Evolutionary conservation across 1,140 invertebrate genomes (phyloP).

Genomic region (Drosophila kikkawai): DNA sequence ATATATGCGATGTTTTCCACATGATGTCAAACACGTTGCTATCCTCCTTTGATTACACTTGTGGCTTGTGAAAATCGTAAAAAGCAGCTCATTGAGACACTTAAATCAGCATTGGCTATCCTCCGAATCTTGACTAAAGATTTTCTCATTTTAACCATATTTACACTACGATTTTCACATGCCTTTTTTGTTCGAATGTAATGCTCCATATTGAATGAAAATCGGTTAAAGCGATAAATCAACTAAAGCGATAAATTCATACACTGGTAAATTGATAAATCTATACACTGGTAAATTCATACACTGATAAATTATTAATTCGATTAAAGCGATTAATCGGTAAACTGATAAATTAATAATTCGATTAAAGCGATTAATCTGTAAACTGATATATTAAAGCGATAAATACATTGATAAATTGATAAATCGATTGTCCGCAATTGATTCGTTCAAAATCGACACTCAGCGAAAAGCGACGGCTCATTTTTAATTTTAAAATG

Average conservation of each 20-base stretch:
- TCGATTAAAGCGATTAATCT: not conserved
- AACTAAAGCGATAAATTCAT: not conserved
- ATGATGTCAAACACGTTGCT: constrained; percentile 17
- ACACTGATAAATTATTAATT: not conserved
- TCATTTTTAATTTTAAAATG: constrained; percentile 55
- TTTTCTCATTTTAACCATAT: not conserved
- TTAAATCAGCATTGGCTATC: constrained; percentile 4
- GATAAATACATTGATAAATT: not conserved
- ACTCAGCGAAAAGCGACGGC: constrained; percentile 25
- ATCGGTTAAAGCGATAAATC: constrained; percentile 2
- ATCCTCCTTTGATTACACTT: constrained; percentile 9
- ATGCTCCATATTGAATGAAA: constrained; percentile 23
- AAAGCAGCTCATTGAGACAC: constrained; percentile 12
- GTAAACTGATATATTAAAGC: not conserved
- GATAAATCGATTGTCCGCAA: not conserved
- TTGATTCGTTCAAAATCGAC: constrained; percentile 4
- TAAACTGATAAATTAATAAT: not conserved
- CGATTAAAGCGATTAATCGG: not conserved
- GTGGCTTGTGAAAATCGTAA: constrained; percentile 64
- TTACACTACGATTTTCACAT: constrained; percentile 69
- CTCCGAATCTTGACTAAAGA: not conserved
- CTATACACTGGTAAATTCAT: not conserved
- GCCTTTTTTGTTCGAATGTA: constrained; percentile 20
- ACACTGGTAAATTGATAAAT: constrained; percentile 7
- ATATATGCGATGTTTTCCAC: constrained; percentile 43